These are phyloP conservation scores for Leptoclinus maculatus DNA, from an alignment of 2,797 vertebrate species.

Conservation along the genomic window DNA sequence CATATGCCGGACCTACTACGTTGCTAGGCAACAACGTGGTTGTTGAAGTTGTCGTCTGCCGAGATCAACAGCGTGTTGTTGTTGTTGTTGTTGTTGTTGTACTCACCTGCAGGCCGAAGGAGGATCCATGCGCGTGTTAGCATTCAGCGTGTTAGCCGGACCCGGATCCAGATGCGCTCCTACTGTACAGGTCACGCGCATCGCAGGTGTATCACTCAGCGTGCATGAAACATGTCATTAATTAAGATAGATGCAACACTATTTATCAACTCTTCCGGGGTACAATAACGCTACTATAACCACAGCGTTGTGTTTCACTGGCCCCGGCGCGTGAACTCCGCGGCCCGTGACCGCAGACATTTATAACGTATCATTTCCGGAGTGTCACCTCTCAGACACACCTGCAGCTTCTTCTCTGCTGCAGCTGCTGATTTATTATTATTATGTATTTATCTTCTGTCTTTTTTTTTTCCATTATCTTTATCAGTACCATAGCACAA, in stretches of 20 bases:
- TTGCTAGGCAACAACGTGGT: not conserved
- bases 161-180: not conserved
- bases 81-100: not conserved
- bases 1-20: not conserved
- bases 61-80: not conserved
- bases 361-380: not conserved
- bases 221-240: not conserved
- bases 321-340: not conserved
- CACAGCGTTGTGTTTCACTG: no score
- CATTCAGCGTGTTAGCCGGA: not conserved
- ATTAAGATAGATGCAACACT: not conserved
- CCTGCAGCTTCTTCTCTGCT: not conserved
- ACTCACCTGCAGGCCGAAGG: not conserved
- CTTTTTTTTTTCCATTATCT: not conserved
- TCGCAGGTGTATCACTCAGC: not conserved
- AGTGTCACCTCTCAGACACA: not conserved
- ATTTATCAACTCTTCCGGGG: not conserved
- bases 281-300: not conserved
- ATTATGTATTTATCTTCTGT: no score
- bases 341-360: not conserved
- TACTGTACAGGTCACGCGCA: not conserved
- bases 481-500: not conserved
- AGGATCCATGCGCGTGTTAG: not conserved
- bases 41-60: not conserved
- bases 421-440: no score